Base-by-base conservation (phyloP, 53 echinoderm and acorn worm genomes). In the Holothuria scabra region DNA sequence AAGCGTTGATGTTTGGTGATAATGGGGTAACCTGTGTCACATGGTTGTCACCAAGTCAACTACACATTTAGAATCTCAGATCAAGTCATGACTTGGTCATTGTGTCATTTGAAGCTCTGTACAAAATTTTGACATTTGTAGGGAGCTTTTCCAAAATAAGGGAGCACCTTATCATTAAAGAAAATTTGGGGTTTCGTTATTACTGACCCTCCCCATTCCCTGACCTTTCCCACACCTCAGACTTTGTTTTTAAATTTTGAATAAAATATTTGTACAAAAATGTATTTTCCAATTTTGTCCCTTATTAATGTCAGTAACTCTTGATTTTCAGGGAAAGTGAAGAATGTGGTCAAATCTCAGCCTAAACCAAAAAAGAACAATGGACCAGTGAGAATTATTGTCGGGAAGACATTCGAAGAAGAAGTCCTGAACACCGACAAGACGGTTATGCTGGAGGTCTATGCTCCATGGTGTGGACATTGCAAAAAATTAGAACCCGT, bases 391-490 rank as follows among this genome's bases (percentile, higher is more conserved):
- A 94, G 81, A 60, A 86, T 93, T 16, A 66, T 99, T 7, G 91
- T 91, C 1, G 99, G 94, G 24, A 99, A 94, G 44, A 92, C 92
- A 28, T 99, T 99, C 56, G 97, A 96, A 25, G 86, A 91, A 58
- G 82, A 94, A 13, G 99, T 99, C 58, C 76, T 91, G 11, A 92
- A 99, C 31, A 74, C 88, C 18, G 76, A 82, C 4, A 99, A 92
- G 60, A 91, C 91, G 10, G 99, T 99, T 31, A 60, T 97, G 67
- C 68, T 97, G 5, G 99, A 97, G 87, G 79, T 99, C 11, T 99
- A 99, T 59, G 99, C 99, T 13, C 99, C 99, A 1, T 99, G 99
- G 99, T 99, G 99, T 48, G 99, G 99, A n/a, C 99, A 99, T 71
- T 99, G 99, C 74, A 99, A 99, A 55, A 94, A 92, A 34, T 86